Base-by-base conservation (phyloP, 2,888 invertebrate genomes). In the Spialia ferax region DNA sequence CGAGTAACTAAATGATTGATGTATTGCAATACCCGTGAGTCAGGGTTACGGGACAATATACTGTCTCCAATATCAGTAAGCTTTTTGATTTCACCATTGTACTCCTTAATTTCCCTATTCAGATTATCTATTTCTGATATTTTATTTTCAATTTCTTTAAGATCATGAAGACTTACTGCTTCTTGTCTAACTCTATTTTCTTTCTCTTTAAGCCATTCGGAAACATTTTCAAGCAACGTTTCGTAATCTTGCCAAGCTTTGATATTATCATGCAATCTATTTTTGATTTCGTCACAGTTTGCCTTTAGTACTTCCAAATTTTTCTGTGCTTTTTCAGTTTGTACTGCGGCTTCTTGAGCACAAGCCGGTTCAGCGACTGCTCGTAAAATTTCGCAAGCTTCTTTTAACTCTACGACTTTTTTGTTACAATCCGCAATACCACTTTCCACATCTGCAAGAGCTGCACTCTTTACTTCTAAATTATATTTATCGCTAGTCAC, bases 401-500 rank as follows among this genome's bases (percentile, higher is more conserved):
- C 95, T 70, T 96, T 95, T 1, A 97, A 93, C 75, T 97, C 97
- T 0, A 84, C 80, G 73, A 96, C 95, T 69, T 96, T 95, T 2
- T 89, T 89, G 66, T 95, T 95, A 78, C 97, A 97, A 75, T 97
- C 97, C 22, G 91, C 88, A 45, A 97, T 95, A 22, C 96, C 96
- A 71, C 94, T 94, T 82, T 96, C 95, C 1, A 97, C 96, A 71
- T 98, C 98, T 68, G 94, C 92, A 38, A 98, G 84, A 0, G 97
- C 96, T 0, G 97, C 96, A 77, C 97, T 95, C 89, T 99, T 99
- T 0, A 98, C 97, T 93, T 99, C 98, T 29, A 99, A 94, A 82
- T 98, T 98, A 83, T 98, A 99, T 83, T 97, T 97, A 81, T 99
- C 99, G 79, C 97, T 98, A 35, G 96, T 96, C 0, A 96, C 95